Evolutionary conservation across 2,113 vertebrate species (phyloP).

Genomic region (Phaetusa simplex): DNA sequence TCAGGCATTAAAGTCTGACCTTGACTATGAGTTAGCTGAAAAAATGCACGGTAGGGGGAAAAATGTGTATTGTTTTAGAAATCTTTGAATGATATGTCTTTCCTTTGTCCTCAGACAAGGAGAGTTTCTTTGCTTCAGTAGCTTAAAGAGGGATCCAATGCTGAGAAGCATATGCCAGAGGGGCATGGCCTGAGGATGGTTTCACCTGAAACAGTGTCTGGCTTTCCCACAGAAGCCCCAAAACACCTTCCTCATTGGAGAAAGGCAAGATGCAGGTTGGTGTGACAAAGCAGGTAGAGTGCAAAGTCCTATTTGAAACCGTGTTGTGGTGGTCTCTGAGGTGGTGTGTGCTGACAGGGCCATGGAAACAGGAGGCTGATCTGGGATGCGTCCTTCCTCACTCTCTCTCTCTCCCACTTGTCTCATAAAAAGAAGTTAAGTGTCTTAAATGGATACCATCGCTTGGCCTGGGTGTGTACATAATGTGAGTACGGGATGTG

Average conservation of each 20-base stretch:
- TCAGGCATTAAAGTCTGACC: neutral
- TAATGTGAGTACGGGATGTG: accelerated
- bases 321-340: accelerated
- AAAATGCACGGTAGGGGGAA: neutral
- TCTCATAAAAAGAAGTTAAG: neutral
- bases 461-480: too few relatives aligned
- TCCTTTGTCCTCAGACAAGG: neutral
- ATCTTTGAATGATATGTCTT: neutral
- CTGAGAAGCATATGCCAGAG: neutral
- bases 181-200: too few relatives aligned
- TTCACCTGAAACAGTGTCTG: neutral
- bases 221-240: neutral
- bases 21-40: neutral
- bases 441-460: accelerated
- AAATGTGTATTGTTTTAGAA: neutral
- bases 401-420: neutral
- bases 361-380: neutral
- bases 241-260: neutral
- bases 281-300: neutral
- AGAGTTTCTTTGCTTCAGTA: neutral
- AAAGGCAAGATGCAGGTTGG: neutral
- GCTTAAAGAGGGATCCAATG: neutral
- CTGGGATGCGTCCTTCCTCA: accelerated
- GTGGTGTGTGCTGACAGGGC: neutral
- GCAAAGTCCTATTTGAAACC: neutral